A percentile compares a stretch with the other conserved stretches of the same genome.
Conservation (phyloP, 2,888 invertebrate species). For the Petrophora chlorosata region DNA sequence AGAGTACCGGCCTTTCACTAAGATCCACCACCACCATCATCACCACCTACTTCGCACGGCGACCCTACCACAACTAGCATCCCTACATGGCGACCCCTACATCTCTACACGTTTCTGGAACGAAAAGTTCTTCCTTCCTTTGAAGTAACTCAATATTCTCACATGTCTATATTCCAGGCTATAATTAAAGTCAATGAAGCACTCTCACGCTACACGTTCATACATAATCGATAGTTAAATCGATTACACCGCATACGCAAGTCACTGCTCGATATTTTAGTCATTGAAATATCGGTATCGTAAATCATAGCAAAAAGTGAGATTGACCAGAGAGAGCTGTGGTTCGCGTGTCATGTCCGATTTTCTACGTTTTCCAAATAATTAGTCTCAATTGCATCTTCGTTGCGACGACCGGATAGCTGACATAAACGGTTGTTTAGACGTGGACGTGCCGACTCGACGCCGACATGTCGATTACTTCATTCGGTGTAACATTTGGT, state of each 20-base stretch:
- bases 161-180: neutral
- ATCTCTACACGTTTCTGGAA: too few species aligned
- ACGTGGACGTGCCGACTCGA: conserved; percentile 19
- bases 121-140: neutral
- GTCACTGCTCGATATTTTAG: conserved; percentile 23
- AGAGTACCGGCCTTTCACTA: too few species aligned
- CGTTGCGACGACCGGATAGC: conserved; percentile 38
- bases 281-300: conserved; percentile 25
- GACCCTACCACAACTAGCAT: too few species aligned
- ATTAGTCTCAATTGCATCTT: conserved; percentile 49
- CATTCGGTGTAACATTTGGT: neutral
- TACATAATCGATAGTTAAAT: conserved; percentile 7
- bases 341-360: conserved; percentile 44
- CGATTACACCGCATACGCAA: conserved; percentile 17
- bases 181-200: conserved; percentile 7
- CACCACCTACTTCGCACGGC: too few species aligned
- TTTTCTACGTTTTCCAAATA: conserved; percentile 62
- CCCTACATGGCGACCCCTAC: too few species aligned
- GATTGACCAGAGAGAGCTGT: conserved; percentile 41
- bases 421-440: conserved; percentile 35
- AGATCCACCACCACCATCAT: too few species aligned
- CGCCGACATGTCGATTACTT: conserved; percentile 1
- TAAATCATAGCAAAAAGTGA: conserved; percentile 37
- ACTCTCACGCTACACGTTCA: conserved; percentile 9
- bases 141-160: too few species aligned